Evolutionary conservation across 2,113 vertebrate genomes (phyloP).

Genomic region (Arizona elegans): DNA sequence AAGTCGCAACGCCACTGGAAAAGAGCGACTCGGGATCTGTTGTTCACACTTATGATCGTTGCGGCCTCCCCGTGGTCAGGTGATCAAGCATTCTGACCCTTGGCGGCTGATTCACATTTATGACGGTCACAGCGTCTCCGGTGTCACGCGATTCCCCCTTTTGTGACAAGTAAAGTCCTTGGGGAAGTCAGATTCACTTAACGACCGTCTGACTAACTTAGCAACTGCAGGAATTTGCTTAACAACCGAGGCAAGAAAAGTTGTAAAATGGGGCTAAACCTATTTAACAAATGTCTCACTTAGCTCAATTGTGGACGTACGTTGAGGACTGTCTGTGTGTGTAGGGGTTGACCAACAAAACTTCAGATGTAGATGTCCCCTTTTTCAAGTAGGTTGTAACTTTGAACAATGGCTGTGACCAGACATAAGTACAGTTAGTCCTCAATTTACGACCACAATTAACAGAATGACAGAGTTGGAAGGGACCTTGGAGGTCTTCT

Average conservation of each 20-base stretch:
- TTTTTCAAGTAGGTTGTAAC: neutral
- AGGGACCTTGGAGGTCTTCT: too few species aligned
- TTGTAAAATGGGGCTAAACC: neutral
- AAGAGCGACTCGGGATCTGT: neutral
- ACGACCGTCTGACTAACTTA: too few species aligned
- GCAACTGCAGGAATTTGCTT: too few species aligned
- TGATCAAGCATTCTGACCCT: neutral
- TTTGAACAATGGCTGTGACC: too few species aligned
- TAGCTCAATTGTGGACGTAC: neutral
- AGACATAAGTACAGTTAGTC: neutral
- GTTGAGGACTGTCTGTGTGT: neutral
- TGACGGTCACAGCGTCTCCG: accelerated
- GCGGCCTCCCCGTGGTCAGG: accelerated
- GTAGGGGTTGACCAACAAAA: neutral
- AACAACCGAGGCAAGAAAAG: neutral
- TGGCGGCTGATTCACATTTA: neutral
- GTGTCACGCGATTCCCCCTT: neutral
- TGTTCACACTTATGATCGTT: too few species aligned
- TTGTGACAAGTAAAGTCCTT: neutral
- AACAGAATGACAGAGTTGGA: too few species aligned
- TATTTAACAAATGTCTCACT: neutral
- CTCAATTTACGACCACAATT: too few species aligned
- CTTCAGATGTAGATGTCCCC: neutral
- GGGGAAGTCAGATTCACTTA: too few species aligned
- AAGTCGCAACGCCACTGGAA: neutral